Percentiles rank a stretch among this genome's conserved stretches.
Evolutionary conservation across 2,888 invertebrate species (phyloP).

Genomic region (Polylopha cassiicola): DNA sequence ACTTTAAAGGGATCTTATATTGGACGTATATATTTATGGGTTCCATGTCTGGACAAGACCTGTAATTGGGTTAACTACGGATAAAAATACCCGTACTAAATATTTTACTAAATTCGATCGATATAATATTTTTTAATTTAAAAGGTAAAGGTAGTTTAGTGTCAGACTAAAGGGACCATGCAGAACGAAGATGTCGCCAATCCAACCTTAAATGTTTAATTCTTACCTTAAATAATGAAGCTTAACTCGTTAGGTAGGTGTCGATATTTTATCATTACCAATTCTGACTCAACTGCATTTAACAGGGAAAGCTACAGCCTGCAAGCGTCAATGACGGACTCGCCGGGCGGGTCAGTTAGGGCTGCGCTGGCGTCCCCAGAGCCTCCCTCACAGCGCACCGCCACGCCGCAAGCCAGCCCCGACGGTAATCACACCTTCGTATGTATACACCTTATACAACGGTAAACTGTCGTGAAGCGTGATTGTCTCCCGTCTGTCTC

Average conservation of each 20-base stretch:
- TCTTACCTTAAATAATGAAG: no score
- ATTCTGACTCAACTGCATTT: slow-evolving; percentile 5
- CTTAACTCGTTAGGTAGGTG: no score
- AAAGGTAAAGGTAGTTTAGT: no score
- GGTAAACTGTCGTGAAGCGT: slow-evolving; percentile 30
- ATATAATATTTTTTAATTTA: no score
- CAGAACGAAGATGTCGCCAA: not conserved
- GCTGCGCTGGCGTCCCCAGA: slow-evolving; percentile 81
- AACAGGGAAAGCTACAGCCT: slow-evolving; percentile 78
- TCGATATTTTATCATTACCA: slow-evolving; percentile 7
- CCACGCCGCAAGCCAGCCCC: slow-evolving; percentile 61
- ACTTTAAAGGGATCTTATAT: no score
- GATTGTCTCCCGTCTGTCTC: slow-evolving; percentile 16
- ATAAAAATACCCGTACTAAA: no score
- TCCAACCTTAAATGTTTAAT: not conserved
- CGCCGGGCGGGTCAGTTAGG: slow-evolving; percentile 62
- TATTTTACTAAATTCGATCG: no score
- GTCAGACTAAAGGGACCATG: no score
- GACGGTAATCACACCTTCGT: slow-evolving; percentile 72
- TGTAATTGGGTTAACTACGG: no score
- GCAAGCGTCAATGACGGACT: slow-evolving; percentile 78
- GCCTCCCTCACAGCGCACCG: slow-evolving; percentile 63
- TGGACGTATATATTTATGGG: no score
- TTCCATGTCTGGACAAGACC: no score
- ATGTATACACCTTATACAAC: slow-evolving; percentile 53